Conservation (phyloP, 2,888 invertebrate species). For the Dinocampus coccinellae region DNA sequence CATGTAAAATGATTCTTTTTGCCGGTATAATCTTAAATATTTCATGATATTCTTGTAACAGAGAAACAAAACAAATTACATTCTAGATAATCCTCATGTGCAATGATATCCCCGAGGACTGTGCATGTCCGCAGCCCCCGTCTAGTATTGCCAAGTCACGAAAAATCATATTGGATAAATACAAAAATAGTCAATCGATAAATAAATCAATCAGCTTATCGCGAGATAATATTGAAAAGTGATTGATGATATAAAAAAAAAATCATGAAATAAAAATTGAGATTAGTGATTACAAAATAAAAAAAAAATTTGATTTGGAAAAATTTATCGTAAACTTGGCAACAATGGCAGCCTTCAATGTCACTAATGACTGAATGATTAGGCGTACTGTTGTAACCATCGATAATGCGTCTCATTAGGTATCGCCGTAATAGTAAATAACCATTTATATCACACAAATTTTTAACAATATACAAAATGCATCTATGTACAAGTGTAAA, state of each 20-base stretch:
- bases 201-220: neutral
- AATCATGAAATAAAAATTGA: neutral
- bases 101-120: slow-evolving; percentile 35
- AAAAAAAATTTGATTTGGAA: neutral
- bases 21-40: too few species aligned
- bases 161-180: neutral
- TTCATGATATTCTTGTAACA: slow-evolving; percentile 14
- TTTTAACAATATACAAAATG: slow-evolving; percentile 70
- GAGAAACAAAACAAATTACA: slow-evolving; percentile 7
- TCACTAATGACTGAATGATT: slow-evolving; percentile 16
- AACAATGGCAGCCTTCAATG: slow-evolving; percentile 4
- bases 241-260: neutral
- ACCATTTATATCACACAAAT: slow-evolving; percentile 70
- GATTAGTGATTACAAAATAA: too few species aligned
- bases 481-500: slow-evolving; percentile 69
- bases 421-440: slow-evolving; percentile 60
- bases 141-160: slow-evolving; percentile 26
- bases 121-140: slow-evolving; percentile 21
- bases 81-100: slow-evolving; percentile 7
- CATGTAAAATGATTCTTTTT: neutral
- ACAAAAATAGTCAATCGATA: neutral
- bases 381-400: slow-evolving; percentile 8
- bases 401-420: slow-evolving; percentile 14
- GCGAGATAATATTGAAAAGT: neutral
- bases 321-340: slow-evolving; percentile 3